Evolutionary conservation across 2,888 invertebrate genomes (phyloP).

Genomic region (Cantharis lateralis): DNA sequence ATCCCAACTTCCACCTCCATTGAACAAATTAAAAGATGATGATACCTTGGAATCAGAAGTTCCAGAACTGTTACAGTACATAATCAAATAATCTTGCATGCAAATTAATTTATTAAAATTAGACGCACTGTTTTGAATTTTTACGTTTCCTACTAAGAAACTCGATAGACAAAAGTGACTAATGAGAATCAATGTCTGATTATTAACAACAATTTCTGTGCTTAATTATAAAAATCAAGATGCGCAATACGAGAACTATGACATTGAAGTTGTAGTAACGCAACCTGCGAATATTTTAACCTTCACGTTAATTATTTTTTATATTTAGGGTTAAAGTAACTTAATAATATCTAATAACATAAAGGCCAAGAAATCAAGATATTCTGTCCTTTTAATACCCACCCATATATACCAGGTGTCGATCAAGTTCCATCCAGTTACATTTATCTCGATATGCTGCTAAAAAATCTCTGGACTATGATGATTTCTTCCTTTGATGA

Average conservation of each 20-base stretch:
- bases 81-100: background rate
- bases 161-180: slow-evolving; percentile 10
- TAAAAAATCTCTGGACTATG: no score
- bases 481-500: no score
- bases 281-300: slow-evolving; percentile 21
- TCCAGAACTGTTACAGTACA: slow-evolving; percentile 16
- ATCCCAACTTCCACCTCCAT: slow-evolving; percentile 23
- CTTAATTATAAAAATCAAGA: slow-evolving; percentile 22
- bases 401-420: background rate
- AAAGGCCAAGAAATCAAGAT: background rate
- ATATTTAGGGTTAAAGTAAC: slow-evolving; percentile 15
- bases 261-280: slow-evolving; percentile 25
- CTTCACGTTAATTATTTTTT: slow-evolving; percentile 25
- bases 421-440: no score
- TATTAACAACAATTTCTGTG: slow-evolving; percentile 7
- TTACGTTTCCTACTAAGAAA: slow-evolving; percentile 12
- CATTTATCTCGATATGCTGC: no score
- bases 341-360: background rate
- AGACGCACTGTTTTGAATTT: slow-evolving; percentile 6
- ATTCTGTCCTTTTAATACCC: background rate
- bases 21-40: slow-evolving; percentile 22
- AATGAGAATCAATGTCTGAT: slow-evolving; percentile 4
- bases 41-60: slow-evolving; percentile 24
- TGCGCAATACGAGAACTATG: slow-evolving; percentile 31
- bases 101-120: slow-evolving; percentile 2